Base-by-base conservation (phyloP, 2,888 invertebrate genomes). In the Agrotis clavis region DNA sequence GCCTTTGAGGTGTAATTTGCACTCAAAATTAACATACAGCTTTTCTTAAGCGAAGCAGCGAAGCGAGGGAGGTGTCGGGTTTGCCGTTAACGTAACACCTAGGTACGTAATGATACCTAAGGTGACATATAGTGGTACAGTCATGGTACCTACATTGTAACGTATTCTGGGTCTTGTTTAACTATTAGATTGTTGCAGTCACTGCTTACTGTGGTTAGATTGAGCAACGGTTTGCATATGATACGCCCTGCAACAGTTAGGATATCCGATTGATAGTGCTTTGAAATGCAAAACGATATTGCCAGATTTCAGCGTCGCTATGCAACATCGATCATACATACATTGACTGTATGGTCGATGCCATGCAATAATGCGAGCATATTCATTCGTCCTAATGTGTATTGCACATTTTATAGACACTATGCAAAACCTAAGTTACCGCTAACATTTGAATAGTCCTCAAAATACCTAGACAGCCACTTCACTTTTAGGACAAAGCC, bases 11-110 rank as follows among this genome's bases (percentile, higher is more conserved):
- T 64, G 60, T 75, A 66, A 75, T 82, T 82, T 66, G 56, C 68
- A 45, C 65, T 71, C 71, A 75, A 75, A 82, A 81, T 79, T 75
- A 79, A 69, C 71, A 82, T 82, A 63, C 62, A 74, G 59, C 41
- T 69, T 75, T 82, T 63, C 75, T 71, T 79, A 47, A 82, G 56
- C 41, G 67, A 67, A 65, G 60, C 69, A 75, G 53, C 75, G 69
- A 75, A 79, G 76, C 80, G 76, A 62, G 67, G 16, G 61, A 62
- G 80, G 76, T 76, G 80, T 79, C 79, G 54, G 61, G 69, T 71
- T 62, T 67, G 57, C 73, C 35, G 63, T 64, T 71, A 76, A 60
- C 35, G 67, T 79, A 61, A 71, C 47, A 63, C 51, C 61, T 73
- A 50, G 35, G 19, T 64, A 66, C 35, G 66, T 72, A 41, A 76